Evolutionary conservation across 2,888 invertebrate genomes (phyloP).

Genomic region (Callosobruchus maculatus): DNA sequence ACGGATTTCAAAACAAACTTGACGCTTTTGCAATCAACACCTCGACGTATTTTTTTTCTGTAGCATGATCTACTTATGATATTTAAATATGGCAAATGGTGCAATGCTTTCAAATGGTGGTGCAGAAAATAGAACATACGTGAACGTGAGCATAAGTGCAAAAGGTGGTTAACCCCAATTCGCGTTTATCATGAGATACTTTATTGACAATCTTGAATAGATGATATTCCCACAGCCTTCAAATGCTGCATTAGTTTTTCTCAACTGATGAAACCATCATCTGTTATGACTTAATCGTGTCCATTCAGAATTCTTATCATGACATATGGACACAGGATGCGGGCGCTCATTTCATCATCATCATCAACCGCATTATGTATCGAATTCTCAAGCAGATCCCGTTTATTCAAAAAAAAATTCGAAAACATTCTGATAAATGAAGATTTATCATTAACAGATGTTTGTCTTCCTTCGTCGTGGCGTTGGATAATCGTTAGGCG

Average conservation of each 20-base stretch:
- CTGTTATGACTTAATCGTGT: background rate
- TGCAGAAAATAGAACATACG: no score
- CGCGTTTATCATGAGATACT: no score
- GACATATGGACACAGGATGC: background rate
- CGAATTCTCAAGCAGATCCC: background rate
- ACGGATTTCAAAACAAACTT: no score
- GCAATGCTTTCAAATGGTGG: no score
- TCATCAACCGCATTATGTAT: background rate
- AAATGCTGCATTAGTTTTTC: background rate
- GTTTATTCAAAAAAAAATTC: background rate
- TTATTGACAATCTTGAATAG: background rate
- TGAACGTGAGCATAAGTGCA: no score
- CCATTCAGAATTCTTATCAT: background rate
- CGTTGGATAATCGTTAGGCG: background rate
- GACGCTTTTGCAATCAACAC: no score
- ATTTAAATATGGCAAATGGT: no score
- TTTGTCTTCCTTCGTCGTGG: background rate
- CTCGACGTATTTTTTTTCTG: no score
- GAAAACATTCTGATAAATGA: background rate
- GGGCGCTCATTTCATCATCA: background rate
- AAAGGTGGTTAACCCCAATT: no score
- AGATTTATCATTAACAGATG: background rate
- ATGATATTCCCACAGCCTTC: background rate
- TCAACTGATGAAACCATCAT: background rate
- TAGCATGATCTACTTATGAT: no score